Evolutionary conservation across 2,113 vertebrate genomes (phyloP), one percentile per base, ranked within the genome.

Genomic region (Acanthochromis polyacanthus): DNA sequence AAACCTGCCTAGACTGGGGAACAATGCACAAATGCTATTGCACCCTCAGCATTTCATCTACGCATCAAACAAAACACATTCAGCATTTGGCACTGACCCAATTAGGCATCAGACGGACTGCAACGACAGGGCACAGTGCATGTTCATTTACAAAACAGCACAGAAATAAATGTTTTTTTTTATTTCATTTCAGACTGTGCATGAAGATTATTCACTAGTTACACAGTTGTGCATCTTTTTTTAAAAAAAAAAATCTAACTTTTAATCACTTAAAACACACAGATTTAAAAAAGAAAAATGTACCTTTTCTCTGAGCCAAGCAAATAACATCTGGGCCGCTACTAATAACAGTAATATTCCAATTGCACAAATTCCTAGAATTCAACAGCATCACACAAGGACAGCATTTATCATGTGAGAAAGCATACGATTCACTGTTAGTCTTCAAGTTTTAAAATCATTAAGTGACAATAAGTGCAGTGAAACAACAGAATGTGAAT

Each of bases 31-130:
- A 81, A 78, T 78, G 61, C 32, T 68, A 78, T 65, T 81, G 79
- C 77, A 83, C 57, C 63, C 71, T 85, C 75, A 88, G 83, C 84
- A 67, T 83, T 90, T 91, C 73, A 69, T 82, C 75, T 73, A 75
- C 73, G 82, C 77, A 79, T 89, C 67, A 86, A 82, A 87, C 82
- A 85, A 81, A 87, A 70, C 60, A 53, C 51, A 51, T 67, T 81
- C 72, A 2, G 53, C 58, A 66, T 63, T 82, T 83, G 84, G 83
- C 76, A 71, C 58, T 78, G 69, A 88, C 82, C 88, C 86, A 89
- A 77, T 88, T 86, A 80, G 75, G 66, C 85, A 85, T 80, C 87
- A 85, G 67, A 69, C 84, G 70, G 61, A 81, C 70, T 56, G 52
- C 51, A 46, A 56, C 52, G 45, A 46, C 59, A 58, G 28, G 51